Conservation (phyloP, 2,113 vertebrate genomes). For the Xyrauchen texanus region DNA sequence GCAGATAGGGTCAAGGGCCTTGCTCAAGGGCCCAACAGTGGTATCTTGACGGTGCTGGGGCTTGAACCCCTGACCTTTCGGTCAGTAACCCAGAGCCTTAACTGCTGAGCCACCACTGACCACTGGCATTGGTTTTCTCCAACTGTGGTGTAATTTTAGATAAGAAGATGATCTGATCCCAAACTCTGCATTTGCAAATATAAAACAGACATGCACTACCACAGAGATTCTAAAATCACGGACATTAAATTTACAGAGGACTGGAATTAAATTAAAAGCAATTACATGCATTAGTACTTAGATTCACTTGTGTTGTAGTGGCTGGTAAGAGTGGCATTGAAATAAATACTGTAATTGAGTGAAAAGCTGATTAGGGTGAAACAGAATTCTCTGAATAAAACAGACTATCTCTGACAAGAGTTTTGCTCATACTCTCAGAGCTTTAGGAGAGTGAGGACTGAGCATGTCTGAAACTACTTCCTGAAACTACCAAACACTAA, state of each 20-base stretch:
- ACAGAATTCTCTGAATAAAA: conserved; percentile 1
- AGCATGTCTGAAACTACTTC: conserved; percentile 7
- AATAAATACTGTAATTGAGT: conserved; percentile 4
- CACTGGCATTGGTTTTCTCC: no score
- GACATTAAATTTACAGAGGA: background rate
- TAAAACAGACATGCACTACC: background rate
- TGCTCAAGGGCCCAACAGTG: no score
- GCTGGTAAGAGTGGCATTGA: background rate
- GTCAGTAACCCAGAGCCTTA: no score
- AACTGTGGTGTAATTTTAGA: background rate
- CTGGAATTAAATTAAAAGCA: conserved; percentile 8
- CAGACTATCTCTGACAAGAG: background rate
- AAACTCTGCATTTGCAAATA: background rate
- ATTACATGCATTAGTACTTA: background rate
- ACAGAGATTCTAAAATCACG: background rate
- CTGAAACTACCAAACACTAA: conserved; percentile 22
- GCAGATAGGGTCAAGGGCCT: no score
- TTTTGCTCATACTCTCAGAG: background rate
- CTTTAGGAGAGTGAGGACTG: conserved; percentile 17
- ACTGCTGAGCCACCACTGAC: no score
- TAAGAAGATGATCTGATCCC: background rate
- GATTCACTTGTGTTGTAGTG: background rate
- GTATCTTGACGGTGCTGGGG: no score
- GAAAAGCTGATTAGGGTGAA: background rate
- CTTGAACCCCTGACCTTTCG: no score